phyloP scores from a whole-genome alignment of 2,113 vertebrate genomes.

The Morone saxatilis region DNA sequence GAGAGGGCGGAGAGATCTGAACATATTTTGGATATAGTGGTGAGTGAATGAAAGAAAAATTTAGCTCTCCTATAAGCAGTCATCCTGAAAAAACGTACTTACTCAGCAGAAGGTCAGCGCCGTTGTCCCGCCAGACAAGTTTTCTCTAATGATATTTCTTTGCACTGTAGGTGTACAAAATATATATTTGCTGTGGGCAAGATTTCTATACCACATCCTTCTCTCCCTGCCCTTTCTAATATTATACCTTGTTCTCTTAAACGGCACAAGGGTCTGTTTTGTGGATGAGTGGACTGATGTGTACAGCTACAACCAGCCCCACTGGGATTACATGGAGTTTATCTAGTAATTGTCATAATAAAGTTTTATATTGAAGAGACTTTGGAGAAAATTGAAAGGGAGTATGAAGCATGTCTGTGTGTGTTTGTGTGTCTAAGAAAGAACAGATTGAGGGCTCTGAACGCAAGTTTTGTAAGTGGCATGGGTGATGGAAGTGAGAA shows the following conservation, averaged over 20 bases:
- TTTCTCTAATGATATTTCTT: conserved; percentile 34
- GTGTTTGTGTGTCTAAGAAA: background rate
- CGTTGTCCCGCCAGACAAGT: conserved; percentile 24
- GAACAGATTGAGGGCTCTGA: background rate
- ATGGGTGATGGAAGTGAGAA: background rate
- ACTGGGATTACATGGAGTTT: conserved; percentile 33
- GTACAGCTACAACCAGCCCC: conserved; percentile 12
- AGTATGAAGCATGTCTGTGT: conserved; percentile 5
- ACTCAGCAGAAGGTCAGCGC: conserved; percentile 33
- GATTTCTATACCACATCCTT: conserved; percentile 46
- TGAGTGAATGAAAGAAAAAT: conserved; percentile 43
- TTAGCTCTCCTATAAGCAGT: conserved; percentile 24
- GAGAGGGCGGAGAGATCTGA: conserved; percentile 3
- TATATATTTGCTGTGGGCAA: conserved; percentile 8
- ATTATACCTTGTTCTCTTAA: conserved; percentile 16
- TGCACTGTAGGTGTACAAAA: conserved; percentile 7
- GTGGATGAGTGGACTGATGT: conserved; percentile 25
- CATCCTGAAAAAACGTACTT: conserved; percentile 15
- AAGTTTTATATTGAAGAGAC: conserved; percentile 50
- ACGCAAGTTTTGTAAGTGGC: background rate
- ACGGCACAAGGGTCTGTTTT: conserved; percentile 16
- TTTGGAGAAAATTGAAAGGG: conserved; percentile 47
- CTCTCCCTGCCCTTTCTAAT: conserved; percentile 37
- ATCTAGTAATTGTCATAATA: conserved; percentile 41
- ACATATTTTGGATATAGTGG: conserved; percentile 49